phyloP scores from a whole-genome alignment of 2,888 invertebrate species.

The Brachyptera putata region DNA sequence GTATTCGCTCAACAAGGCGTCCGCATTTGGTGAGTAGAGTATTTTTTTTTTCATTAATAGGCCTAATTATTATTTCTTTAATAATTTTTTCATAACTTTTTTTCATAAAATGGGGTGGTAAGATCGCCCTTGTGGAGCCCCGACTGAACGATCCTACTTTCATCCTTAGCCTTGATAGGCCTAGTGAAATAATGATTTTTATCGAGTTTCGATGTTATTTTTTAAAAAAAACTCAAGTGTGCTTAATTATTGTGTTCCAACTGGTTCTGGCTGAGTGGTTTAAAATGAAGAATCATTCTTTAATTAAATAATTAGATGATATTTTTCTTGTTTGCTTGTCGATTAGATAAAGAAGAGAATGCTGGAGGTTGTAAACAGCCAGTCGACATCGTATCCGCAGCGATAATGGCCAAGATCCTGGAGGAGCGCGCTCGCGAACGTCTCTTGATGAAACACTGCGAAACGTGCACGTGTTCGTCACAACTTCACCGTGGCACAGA shows the following conservation, averaged over 20 bases:
- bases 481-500: conserved; percentile 5
- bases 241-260: too few species aligned
- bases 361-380: conserved; percentile 55
- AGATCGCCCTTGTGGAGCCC: not conserved
- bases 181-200: too few species aligned
- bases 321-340: conserved; percentile 14
- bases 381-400: conserved; percentile 76
- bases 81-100: too few species aligned
- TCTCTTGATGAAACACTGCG: conserved; percentile 74
- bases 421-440: conserved; percentile 80
- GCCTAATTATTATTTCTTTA: too few species aligned
- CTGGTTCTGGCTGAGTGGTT: not conserved
- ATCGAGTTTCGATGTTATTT: too few species aligned
- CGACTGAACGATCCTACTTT: not conserved
- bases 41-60: not conserved
- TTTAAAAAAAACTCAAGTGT: too few species aligned
- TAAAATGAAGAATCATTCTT: not conserved
- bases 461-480: conserved; percentile 70
- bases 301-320: not conserved
- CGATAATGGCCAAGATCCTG: conserved; percentile 86
- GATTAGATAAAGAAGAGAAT: conserved; percentile 35
- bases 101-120: too few species aligned
- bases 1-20: conserved; percentile 48
- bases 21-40: conserved; percentile 28
- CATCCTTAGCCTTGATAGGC: too few species aligned